phyloP scores from a whole-genome alignment of 2,888 invertebrate genomes.

The Lycia hirtaria region DNA sequence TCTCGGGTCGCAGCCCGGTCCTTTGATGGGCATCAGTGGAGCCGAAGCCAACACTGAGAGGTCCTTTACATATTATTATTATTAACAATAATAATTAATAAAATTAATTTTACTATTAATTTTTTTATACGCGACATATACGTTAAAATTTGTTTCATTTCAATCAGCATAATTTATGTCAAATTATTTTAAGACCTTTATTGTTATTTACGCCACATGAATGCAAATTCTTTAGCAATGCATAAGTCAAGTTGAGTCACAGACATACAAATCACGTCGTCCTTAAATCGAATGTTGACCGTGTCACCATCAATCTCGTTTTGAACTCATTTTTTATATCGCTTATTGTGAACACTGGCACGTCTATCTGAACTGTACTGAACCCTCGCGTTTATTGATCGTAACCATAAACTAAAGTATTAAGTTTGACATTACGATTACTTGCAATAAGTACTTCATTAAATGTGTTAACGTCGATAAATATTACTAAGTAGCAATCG shows the following conservation, averaged over 20 bases:
- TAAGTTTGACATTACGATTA: constrained; percentile 38
- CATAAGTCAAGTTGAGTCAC: background rate
- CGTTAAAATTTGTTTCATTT: no score
- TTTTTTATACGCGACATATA: no score
- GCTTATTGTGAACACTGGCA: constrained; percentile 3
- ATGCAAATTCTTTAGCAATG: background rate
- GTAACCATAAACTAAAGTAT: constrained; percentile 15
- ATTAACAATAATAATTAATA: no score
- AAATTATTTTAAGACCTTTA: no score
- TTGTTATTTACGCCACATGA: background rate
- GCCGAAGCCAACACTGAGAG: no score
- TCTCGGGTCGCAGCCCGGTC: no score
- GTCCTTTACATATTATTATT: no score
- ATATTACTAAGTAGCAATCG: constrained; percentile 40
- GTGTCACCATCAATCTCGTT: constrained; percentile 19
- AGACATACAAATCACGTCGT: constrained; percentile 6
- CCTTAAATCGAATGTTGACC: background rate
- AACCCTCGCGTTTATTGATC: background rate
- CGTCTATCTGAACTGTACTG: background rate
- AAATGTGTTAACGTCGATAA: constrained; percentile 37
- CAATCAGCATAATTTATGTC: no score
- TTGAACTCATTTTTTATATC: constrained; percentile 2
- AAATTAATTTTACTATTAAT: no score
- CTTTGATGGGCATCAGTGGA: no score
- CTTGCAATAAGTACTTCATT: constrained; percentile 35